phyloP scores from a whole-genome alignment of 2,113 vertebrate genomes.

The Podilymbus podiceps region DNA sequence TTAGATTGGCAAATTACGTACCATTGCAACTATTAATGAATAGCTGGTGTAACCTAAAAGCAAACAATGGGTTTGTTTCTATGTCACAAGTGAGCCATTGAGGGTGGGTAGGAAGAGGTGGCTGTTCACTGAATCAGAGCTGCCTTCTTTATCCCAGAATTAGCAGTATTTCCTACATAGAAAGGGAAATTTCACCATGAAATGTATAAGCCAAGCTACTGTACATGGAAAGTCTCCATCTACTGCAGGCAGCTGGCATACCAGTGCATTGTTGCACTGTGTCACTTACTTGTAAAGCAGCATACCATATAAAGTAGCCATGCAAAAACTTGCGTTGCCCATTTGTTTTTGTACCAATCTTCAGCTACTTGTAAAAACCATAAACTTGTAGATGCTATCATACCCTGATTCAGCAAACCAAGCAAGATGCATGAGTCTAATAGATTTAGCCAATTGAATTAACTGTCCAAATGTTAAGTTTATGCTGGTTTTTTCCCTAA shows the following conservation, averaged over 20 bases:
- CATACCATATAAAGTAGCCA: neutral
- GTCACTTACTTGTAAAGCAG: neutral
- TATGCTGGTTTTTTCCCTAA: neutral
- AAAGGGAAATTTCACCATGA: neutral
- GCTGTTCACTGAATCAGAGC: neutral
- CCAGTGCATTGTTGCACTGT: neutral
- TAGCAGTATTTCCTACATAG: neutral
- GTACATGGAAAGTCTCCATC: neutral
- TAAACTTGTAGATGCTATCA: neutral
- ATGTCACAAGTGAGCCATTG: neutral
- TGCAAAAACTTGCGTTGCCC: neutral
- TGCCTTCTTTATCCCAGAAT: neutral
- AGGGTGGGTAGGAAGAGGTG: neutral
- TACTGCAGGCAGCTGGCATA: neutral
- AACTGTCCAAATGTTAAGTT: accelerated
- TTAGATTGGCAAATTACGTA: neutral
- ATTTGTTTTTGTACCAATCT: neutral
- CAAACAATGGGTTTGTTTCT: neutral
- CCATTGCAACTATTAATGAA: neutral
- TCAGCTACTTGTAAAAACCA: neutral
- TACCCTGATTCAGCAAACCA: neutral
- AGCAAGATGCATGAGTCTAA: neutral
- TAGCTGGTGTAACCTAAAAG: neutral
- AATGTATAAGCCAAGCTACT: neutral
- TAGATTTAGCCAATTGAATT: neutral